A percentile compares a stretch with the other conserved stretches of the same genome.
Conservation (phyloP, 2,888 invertebrate genomes). For the Eueremaeus valkanovi region DNA sequence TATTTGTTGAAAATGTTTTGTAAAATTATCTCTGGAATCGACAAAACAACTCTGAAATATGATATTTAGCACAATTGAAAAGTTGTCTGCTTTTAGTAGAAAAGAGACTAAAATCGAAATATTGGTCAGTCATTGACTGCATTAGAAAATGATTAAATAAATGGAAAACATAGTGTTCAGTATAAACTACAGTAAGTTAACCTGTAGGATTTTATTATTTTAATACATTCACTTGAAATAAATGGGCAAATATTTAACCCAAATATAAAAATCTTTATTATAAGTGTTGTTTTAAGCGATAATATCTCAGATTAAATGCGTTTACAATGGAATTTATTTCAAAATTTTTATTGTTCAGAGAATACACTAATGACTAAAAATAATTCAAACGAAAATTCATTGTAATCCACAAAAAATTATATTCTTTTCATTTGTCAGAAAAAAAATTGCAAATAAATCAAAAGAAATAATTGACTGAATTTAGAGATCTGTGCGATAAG, state of each 20-base stretch:
- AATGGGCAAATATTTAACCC: conserved; percentile 9
- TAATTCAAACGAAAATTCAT: background rate
- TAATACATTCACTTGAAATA: background rate
- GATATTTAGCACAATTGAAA: background rate
- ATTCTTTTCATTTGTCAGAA: background rate
- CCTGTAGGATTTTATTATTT: background rate
- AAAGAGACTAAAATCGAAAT: background rate
- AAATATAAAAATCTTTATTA: conserved; percentile 13
- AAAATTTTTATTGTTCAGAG: background rate
- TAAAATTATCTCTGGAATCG: background rate
- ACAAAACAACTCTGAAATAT: background rate
- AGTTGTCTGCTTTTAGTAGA: background rate
- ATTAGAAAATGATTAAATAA: too few relatives aligned
- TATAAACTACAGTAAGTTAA: background rate
- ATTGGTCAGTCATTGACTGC: background rate
- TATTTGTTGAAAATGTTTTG: background rate
- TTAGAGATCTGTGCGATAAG: too few relatives aligned
- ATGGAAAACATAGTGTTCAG: background rate
- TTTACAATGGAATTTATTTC: background rate
- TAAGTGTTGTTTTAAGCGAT: background rate
- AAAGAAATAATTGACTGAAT: too few relatives aligned
- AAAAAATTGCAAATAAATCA: background rate
- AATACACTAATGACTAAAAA: background rate
- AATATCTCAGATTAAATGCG: background rate
- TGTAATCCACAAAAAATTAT: background rate